Evolutionary conservation across 23 tunicate species (phyloP).

Genomic region (Trididemnum miniatum): DNA sequence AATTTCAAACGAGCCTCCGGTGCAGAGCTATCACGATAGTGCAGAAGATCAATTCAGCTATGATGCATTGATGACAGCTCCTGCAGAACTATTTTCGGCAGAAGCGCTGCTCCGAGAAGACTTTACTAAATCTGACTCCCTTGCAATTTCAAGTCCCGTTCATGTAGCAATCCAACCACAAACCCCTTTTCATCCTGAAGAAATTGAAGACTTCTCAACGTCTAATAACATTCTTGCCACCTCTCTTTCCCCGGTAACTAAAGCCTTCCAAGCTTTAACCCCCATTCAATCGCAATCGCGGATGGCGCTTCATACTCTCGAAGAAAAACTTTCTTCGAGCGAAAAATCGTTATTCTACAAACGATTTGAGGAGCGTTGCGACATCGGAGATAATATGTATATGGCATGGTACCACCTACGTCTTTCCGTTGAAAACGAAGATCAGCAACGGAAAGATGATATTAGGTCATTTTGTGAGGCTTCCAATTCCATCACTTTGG

Average conservation of each 20-base stretch:
- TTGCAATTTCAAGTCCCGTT: neutral
- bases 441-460: neutral
- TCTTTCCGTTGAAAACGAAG: neutral
- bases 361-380: neutral
- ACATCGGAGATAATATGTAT: neutral
- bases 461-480: neutral
- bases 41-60: neutral
- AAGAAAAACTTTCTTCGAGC: neutral
- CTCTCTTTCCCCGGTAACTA: neutral
- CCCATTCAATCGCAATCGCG: neutral
- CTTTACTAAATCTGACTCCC: neutral
- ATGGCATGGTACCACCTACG: neutral
- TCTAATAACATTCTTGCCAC: neutral
- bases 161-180: neutral
- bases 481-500: neutral
- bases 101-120: neutral
- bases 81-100: neutral
- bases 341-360: neutral
- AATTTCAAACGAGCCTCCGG: neutral
- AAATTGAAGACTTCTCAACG: neutral
- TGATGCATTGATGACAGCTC: neutral
- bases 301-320: neutral
- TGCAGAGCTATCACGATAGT: neutral
- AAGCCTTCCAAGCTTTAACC: neutral
- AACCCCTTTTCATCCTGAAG: too few relatives aligned